These are phyloP conservation scores for Nanorana parkeri DNA, from an alignment of 2,113 vertebrate species.

Conservation along the genomic window DNA sequence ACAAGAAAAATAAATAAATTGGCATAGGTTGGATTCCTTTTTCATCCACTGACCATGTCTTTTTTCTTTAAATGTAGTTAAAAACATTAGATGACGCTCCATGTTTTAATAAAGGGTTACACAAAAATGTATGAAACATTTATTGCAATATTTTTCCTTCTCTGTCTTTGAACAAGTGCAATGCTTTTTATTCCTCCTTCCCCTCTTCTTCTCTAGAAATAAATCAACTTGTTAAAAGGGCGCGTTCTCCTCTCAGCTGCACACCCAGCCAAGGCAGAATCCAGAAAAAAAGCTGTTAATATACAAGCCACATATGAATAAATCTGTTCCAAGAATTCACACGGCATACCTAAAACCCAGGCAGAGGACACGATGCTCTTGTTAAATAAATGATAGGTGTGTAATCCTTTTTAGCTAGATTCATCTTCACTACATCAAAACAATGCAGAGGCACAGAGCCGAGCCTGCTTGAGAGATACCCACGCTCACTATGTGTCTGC, in stretches of 20 bases:
- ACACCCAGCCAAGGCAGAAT: conserved; percentile 38
- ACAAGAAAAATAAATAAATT: no score
- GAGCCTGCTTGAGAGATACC: conserved; percentile 36
- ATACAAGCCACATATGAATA: conserved; percentile 59
- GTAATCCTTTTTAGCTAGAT: conserved; percentile 59
- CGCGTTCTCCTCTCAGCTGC: conserved; percentile 37
- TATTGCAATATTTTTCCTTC: conserved; percentile 15
- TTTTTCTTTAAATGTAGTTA: neutral
- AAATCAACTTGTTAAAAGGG: conserved; percentile 59
- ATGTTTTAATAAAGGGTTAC: conserved; percentile 19
- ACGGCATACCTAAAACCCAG: conserved; percentile 58
- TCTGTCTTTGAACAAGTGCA: conserved; percentile 42
- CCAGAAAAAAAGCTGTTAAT: conserved; percentile 54
- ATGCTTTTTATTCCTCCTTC: conserved; percentile 43
- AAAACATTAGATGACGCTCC: neutral
- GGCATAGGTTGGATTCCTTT: neutral
- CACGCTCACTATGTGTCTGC: conserved; percentile 2
- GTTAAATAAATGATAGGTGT: conserved; percentile 59
- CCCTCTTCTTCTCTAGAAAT: conserved; percentile 53
- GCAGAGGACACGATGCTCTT: conserved; percentile 55
- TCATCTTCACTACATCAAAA: conserved; percentile 59
- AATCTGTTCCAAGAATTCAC: conserved; percentile 59
- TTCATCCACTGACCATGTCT: neutral
- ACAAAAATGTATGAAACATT: conserved; percentile 18
- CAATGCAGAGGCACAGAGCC: conserved; percentile 53